These are phyloP conservation scores for Eudemis profundana DNA, from an alignment of 2,888 invertebrate species.

Conservation along the genomic window DNA sequence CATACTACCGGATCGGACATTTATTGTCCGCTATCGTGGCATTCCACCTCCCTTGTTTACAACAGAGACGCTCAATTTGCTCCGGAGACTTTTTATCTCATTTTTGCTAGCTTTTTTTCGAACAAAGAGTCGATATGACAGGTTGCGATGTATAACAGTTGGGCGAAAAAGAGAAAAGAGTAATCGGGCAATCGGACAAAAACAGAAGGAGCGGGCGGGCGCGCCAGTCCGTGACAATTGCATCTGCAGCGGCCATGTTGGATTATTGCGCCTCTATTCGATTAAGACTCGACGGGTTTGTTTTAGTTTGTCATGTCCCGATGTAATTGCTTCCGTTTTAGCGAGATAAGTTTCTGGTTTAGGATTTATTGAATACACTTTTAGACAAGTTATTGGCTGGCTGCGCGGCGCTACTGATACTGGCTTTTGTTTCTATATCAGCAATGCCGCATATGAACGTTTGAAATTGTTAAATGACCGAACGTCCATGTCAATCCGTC, in stretches of 20 bases:
- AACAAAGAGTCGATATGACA: conserved; percentile 83
- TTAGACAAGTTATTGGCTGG: not conserved
- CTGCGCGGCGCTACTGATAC: not conserved
- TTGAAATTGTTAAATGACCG: conserved; percentile 7
- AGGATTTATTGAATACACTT: conserved; percentile 21
- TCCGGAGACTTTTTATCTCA: conserved; percentile 79
- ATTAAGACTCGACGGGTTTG: conserved; percentile 67
- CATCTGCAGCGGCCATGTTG: conserved; percentile 79
- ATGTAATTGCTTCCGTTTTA: conserved; percentile 50
- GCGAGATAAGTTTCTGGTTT: conserved; percentile 31
- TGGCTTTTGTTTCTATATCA: not conserved
- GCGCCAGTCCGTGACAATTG: conserved; percentile 81
- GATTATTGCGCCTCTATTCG: conserved; percentile 77
- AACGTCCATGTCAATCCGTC: not conserved
- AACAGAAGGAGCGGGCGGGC: conserved; percentile 73
- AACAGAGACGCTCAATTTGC: conserved; percentile 84
- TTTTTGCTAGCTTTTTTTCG: conserved; percentile 72
- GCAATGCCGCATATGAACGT: not conserved
- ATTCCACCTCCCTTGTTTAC: conserved; percentile 84
- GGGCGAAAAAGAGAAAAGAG: conserved; percentile 78
- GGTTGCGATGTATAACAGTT: conserved; percentile 72
- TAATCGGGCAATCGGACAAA: conserved; percentile 80
- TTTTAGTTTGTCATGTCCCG: conserved; percentile 53
- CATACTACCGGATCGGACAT: conserved; percentile 79
- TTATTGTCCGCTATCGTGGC: conserved; percentile 82